phyloP scores from a whole-genome alignment of 1,140 invertebrate species.

The Antheraea mylitta region DNA sequence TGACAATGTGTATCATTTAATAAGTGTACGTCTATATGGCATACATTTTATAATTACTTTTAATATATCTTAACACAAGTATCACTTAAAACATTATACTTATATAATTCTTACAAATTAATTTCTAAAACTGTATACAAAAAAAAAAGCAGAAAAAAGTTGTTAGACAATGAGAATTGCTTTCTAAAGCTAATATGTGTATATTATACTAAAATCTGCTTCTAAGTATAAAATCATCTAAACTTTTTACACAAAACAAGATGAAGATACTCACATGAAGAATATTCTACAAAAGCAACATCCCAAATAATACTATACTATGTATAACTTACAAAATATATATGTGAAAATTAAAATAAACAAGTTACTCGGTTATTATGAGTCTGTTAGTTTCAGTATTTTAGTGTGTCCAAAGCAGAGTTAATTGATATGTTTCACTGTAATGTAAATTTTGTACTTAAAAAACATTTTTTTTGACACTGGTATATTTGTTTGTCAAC shows the following conservation, averaged over 20 bases:
- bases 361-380: constrained; percentile 6
- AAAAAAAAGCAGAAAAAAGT: neutral
- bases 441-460: constrained; percentile 40
- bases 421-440: constrained; percentile 36
- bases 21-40: constrained; percentile 25
- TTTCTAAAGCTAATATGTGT: neutral
- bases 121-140: neutral
- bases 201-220: too few species aligned
- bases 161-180: neutral
- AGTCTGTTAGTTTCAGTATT: neutral
- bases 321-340: too few species aligned
- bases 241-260: neutral
- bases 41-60: constrained; percentile 32
- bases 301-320: neutral
- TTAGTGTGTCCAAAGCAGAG: constrained; percentile 20
- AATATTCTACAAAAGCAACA: neutral
- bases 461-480: constrained; percentile 20
- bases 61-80: constrained; percentile 17
- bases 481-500: neutral
- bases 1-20: neutral
- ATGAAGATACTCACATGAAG: neutral
- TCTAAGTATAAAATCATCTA: neutral
- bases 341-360: constrained; percentile 1
- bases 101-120: neutral
- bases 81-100: neutral